Evolutionary conservation across 2,113 vertebrate species (phyloP).

Genomic region (Bubo bubo): DNA sequence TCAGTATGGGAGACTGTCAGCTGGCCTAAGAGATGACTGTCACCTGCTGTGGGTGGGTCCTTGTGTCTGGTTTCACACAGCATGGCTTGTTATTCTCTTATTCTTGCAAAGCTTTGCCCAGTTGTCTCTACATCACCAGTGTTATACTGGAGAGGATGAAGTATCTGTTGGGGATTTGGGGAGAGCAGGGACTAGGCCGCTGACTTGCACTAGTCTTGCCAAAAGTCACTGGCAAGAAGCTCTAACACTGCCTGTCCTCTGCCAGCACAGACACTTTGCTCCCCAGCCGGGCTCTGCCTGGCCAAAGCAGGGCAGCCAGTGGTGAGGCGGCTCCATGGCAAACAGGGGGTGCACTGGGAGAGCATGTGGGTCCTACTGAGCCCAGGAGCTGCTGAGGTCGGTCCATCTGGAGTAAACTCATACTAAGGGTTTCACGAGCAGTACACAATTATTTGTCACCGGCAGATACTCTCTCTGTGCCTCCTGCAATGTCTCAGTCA

Average conservation of each 20-base stretch:
- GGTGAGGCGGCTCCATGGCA: rapidly evolving
- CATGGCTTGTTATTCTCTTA: neutral
- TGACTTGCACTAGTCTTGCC: neutral
- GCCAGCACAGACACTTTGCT: neutral
- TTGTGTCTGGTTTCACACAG: neutral
- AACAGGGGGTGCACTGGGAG: neutral
- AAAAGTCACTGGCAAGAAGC: neutral
- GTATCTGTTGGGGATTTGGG: rapidly evolving
- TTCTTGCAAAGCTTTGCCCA: neutral
- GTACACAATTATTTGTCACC: neutral
- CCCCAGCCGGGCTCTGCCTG: neutral
- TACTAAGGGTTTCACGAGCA: neutral
- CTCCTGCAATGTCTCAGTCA: conserved; percentile 12
- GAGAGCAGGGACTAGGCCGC: neutral
- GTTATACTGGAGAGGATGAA: neutral
- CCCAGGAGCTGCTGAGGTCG: neutral
- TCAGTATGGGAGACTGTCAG: rapidly evolving
- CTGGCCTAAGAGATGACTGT: neutral
- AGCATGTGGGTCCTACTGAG: rapidly evolving
- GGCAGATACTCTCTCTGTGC: neutral
- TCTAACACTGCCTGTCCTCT: neutral
- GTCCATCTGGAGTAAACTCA: neutral
- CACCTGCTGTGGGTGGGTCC: neutral
- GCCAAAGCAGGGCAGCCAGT: neutral
- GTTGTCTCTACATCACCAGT: rapidly evolving